Evolutionary conservation across 2,888 invertebrate species (phyloP).

Genomic region (Laspeyria flexula): DNA sequence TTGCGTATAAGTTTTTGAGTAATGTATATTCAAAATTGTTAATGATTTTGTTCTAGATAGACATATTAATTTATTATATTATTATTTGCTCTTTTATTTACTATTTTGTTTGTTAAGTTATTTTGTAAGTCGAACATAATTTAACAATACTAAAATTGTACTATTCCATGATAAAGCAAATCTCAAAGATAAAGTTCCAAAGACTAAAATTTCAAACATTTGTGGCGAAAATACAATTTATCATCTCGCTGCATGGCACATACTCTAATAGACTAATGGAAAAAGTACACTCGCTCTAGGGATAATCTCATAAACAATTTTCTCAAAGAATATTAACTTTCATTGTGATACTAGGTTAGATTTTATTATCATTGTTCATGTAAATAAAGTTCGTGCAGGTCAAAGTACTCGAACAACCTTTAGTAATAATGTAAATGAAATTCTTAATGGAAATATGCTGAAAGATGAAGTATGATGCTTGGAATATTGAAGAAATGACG

Average conservation of each 20-base stretch:
- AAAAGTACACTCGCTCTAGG: constrained; percentile 17
- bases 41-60: no score
- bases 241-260: constrained; percentile 29
- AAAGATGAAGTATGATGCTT: constrained; percentile 24
- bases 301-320: constrained; percentile 44
- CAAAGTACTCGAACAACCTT: constrained; percentile 29
- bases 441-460: constrained; percentile 38
- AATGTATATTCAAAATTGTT: no score
- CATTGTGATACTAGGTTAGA: constrained; percentile 31
- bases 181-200: neutral
- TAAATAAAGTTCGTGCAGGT: constrained; percentile 37
- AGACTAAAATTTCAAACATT: neutral
- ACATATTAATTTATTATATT: no score
- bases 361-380: constrained; percentile 39
- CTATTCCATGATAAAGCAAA: neutral
- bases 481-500: neutral
- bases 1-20: no score
- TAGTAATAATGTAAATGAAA: constrained; percentile 44
- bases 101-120: no score
- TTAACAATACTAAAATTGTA: neutral
- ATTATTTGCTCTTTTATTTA: no score
- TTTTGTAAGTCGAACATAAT: no score
- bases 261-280: constrained; percentile 20
- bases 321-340: constrained; percentile 37
- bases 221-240: constrained; percentile 23